Percentiles rank a stretch among this genome's conserved stretches.
Conservation (phyloP, 2,797 vertebrate species). For the Xyrichtys novacula region DNA sequence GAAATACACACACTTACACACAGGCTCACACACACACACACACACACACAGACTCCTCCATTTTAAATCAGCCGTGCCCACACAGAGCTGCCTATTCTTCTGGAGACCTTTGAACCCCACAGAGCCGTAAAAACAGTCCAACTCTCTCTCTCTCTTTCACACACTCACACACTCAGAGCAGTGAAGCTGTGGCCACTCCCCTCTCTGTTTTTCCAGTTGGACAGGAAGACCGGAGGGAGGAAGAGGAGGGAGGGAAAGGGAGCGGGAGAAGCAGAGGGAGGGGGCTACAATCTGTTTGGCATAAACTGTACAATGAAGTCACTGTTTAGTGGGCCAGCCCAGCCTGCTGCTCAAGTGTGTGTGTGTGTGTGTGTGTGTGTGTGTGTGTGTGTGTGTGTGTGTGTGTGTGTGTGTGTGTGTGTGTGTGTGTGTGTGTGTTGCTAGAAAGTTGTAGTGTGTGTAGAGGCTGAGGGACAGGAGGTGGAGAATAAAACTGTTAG, state of each 20-base stretch:
- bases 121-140: constrained; percentile 52
- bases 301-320: constrained; percentile 83
- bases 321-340: constrained; percentile 76
- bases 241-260: constrained; percentile 33
- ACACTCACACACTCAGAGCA: constrained; percentile 28
- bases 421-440: constrained; percentile 10
- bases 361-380: constrained; percentile 16
- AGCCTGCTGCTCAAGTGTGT: constrained; percentile 48
- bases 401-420: constrained; percentile 15
- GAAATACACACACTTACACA: neutral
- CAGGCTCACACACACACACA: constrained; percentile 7
- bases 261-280: constrained; percentile 42
- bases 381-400: constrained; percentile 8
- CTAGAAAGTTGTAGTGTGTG: constrained; percentile 37
- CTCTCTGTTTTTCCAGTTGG: constrained; percentile 74
- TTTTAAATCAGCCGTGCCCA: constrained; percentile 42
- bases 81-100: constrained; percentile 60
- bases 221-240: constrained; percentile 65
- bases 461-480: constrained; percentile 41
- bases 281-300: constrained; percentile 81
- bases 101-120: constrained; percentile 57
- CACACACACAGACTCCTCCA: constrained; percentile 28
- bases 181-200: constrained; percentile 53
- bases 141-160: constrained; percentile 22
- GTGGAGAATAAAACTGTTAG: constrained; percentile 51